Evolutionary conservation across 1,140 invertebrate genomes (phyloP), one percentile per base, ranked within the genome.

Genomic region (Papilio glaucus): DNA sequence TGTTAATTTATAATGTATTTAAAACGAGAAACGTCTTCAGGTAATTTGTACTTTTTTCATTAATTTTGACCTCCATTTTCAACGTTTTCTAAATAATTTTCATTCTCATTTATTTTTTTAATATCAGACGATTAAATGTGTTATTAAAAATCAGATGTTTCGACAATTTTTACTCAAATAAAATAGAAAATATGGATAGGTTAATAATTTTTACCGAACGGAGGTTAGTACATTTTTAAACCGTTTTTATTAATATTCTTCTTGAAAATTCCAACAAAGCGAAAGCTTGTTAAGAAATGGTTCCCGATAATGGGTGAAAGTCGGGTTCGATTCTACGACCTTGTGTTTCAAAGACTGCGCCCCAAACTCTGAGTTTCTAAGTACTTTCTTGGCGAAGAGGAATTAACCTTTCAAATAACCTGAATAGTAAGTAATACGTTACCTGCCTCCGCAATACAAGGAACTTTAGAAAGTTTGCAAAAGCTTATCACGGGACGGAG

Each of bases 391-490:
- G 24, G 29, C n/a, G n/a, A n/a, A n/a, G n/a, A n/a, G n/a, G n/a
- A n/a, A n/a, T n/a, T n/a, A n/a, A 37, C 29, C 0, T 69, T 65
- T 45, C 6, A 5, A 41, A 65, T 45, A 26, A 45, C 63, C 63
- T 45, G 29, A 42, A 26, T 42, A 68, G 63, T 69, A 21, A 69
- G 42, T 53, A 39, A 39, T 63, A 10, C 15, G 15, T 73, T 72
- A 76, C 67, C 72, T 75, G 70, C 72, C 74, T 74, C 68, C 73
- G 73, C 75, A 68, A 73, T 53, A 1, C 45, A 21, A 26, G 8
- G 29, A 62, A 15, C 33, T n/a, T 69, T 9, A 49, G 5, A 45
- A 69, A 10, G 24, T 33, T 69, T 68, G n/a, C 21, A 57, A 57
- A 42, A 12, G 67, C 67, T 69, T 69, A 26, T 53, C 37, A 37